phyloP scores from a whole-genome alignment of 2,113 vertebrate species.

The Centropus bengalensis region DNA sequence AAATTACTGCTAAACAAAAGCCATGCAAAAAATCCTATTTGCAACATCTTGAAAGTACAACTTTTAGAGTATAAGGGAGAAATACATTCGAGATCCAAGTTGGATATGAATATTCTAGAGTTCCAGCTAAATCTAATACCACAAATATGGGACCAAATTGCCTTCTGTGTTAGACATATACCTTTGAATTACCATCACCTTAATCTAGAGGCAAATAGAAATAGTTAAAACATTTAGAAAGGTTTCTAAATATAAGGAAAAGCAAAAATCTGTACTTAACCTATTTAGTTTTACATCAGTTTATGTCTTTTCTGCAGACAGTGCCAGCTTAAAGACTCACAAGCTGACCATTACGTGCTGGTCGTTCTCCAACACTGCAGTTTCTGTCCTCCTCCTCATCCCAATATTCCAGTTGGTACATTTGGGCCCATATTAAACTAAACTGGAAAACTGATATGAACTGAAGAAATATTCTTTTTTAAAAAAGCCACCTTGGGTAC shows the following conservation, averaged over 20 bases:
- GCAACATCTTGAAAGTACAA: neutral
- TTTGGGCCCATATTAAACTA: neutral
- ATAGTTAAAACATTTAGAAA: neutral
- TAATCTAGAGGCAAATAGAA: neutral
- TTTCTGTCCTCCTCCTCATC: neutral
- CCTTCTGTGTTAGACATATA: neutral
- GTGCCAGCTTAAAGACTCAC: neutral
- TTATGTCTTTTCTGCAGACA: neutral
- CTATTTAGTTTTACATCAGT: neutral
- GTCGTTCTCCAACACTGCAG: neutral
- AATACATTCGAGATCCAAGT: neutral
- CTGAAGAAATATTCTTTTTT: neutral
- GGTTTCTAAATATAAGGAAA: neutral
- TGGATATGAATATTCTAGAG: neutral
- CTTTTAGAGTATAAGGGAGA: neutral
- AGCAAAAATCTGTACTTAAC: neutral
- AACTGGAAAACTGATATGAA: neutral
- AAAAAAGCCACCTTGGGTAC: neutral
- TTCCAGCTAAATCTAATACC: neutral
- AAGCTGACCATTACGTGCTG: neutral
- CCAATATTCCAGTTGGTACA: neutral
- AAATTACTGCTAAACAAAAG: too few species aligned
- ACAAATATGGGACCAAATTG: neutral
- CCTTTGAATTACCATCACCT: neutral
- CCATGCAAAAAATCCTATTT: too few species aligned